phyloP scores from a whole-genome alignment of 2,888 invertebrate genomes.

The Synanthedon tipuliformis region DNA sequence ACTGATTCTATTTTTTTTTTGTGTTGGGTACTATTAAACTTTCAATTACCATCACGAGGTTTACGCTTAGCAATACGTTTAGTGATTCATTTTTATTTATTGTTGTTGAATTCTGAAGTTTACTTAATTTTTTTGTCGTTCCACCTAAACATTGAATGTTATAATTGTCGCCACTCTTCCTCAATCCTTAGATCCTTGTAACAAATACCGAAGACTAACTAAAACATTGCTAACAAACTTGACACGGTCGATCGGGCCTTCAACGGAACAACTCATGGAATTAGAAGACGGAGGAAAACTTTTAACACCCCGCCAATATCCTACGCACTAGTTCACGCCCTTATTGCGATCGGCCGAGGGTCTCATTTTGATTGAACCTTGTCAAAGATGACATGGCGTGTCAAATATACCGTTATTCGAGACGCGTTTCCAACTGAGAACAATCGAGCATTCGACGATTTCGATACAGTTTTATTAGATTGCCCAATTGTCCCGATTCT shows the following conservation, averaged over 20 bases:
- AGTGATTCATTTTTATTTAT: too few relatives aligned
- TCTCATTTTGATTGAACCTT: conserved; percentile 4
- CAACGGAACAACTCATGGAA: background rate
- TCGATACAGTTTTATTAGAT: conserved; percentile 9
- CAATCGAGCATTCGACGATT: conserved; percentile 19
- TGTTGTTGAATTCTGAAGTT: too few relatives aligned
- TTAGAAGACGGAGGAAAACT: background rate
- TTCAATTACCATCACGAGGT: too few relatives aligned
- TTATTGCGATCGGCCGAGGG: background rate
- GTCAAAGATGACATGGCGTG: conserved; percentile 3
- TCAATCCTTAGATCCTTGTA: too few relatives aligned
- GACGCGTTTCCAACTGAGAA: conserved; percentile 11
- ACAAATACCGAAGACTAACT: background rate
- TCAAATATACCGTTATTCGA: conserved; percentile 7
- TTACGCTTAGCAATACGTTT: too few relatives aligned
- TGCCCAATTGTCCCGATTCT: conserved; percentile 6
- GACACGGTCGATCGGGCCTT: background rate
- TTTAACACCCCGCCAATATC: background rate
- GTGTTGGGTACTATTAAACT: too few relatives aligned
- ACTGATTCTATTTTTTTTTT: too few relatives aligned
- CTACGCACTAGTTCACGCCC: background rate
- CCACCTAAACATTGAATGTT: too few relatives aligned
- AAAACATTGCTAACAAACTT: background rate
- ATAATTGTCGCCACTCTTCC: too few relatives aligned
- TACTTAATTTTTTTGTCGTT: too few relatives aligned